phyloP scores from a whole-genome alignment of 2,888 invertebrate genomes.

The Cantharis flavilabris region DNA sequence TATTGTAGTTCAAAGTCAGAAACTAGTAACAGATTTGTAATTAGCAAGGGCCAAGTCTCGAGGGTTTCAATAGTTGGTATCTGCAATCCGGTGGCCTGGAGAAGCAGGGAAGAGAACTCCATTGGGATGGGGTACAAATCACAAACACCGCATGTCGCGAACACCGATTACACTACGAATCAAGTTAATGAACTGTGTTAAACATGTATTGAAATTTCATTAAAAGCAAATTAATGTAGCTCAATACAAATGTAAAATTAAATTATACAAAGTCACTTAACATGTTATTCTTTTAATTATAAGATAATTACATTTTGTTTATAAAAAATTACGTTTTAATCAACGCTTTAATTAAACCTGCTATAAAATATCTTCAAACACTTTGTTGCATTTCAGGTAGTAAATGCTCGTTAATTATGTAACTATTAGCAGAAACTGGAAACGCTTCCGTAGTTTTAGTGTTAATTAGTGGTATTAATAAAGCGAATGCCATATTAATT shows the following conservation, averaged over 20 bases:
- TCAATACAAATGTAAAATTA: background rate
- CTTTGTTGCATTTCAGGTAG: background rate
- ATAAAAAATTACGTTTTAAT: background rate
- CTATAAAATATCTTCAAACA: background rate
- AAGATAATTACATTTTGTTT: background rate
- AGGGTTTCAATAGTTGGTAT: slow-evolving; percentile 28
- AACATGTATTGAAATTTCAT: slow-evolving; percentile 32
- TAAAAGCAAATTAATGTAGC: slow-evolving; percentile 17
- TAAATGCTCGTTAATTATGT: slow-evolving; percentile 1
- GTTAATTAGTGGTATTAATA: background rate
- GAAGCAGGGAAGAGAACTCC: slow-evolving; percentile 25
- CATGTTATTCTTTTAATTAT: background rate
- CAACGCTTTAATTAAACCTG: background rate
- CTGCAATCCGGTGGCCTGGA: slow-evolving; percentile 31
- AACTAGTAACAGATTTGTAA: slow-evolving; percentile 39
- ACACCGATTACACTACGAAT: slow-evolving; percentile 29
- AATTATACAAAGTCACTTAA: background rate
- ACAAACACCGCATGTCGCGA: slow-evolving; percentile 33
- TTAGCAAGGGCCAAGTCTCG: slow-evolving; percentile 36
- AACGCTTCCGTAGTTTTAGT: background rate
- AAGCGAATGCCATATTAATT: background rate
- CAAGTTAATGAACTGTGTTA: slow-evolving; percentile 30
- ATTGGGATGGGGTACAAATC: slow-evolving; percentile 32
- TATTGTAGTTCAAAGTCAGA: slow-evolving; percentile 17
- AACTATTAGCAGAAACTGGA: background rate